phyloP scores from a whole-genome alignment of 2,113 vertebrate genomes.

The Thermophis baileyi region DNA sequence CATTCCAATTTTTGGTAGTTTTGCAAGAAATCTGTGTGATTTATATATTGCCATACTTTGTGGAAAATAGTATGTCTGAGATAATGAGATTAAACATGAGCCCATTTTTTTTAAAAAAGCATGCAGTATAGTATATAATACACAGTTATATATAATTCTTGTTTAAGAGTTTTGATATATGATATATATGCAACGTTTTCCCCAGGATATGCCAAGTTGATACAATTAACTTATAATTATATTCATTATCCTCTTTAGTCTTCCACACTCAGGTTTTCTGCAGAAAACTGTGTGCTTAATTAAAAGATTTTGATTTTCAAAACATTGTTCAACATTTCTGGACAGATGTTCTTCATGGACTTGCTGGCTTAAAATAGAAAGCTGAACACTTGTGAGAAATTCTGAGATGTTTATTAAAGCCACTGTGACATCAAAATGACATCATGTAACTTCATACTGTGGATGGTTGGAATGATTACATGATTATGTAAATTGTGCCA shows the following conservation, averaged over 20 bases:
- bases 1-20: not conserved
- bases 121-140: not conserved
- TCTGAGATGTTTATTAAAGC: not conserved
- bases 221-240: not conserved
- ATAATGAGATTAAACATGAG: conserved; percentile 16
- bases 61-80: not conserved
- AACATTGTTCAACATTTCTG: not conserved
- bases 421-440: not conserved
- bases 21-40: not conserved
- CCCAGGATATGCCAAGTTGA: not conserved
- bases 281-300: not conserved
- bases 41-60: conserved; percentile 13
- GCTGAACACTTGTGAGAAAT: not conserved
- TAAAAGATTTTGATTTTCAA: not conserved
- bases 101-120: not conserved
- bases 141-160: not conserved
- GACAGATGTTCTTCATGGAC: not conserved
- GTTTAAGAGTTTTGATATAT: not conserved
- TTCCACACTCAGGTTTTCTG: not conserved
- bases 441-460: not conserved
- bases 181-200: not conserved
- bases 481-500: not conserved
- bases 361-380: not conserved
- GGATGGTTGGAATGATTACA: not conserved
- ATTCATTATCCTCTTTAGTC: not conserved